phyloP scores from a whole-genome alignment of 2,113 vertebrate genomes.

The Prionailurus bengalensis region DNA sequence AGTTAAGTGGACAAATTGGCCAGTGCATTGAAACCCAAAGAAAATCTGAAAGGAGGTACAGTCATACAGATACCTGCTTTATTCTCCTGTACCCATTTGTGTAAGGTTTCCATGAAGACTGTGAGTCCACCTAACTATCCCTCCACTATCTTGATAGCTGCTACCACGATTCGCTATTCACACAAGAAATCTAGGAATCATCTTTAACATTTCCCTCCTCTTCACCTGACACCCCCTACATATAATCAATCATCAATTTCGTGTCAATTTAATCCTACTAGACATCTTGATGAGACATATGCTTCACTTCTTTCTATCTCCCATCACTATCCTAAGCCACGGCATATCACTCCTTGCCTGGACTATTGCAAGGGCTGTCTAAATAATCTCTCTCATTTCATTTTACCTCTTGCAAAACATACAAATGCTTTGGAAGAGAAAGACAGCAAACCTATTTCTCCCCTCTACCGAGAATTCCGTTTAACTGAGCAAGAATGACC shows the following conservation, averaged over 20 bases:
- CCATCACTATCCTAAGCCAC: neutral
- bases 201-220: neutral
- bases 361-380: neutral
- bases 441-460: neutral
- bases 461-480: neutral
- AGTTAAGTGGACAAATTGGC: neutral
- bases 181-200: neutral
- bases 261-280: neutral
- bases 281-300: neutral
- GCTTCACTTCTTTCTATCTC: neutral
- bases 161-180: neutral
- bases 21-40: neutral
- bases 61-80: neutral
- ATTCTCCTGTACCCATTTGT: neutral
- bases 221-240: neutral
- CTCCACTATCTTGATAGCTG: neutral
- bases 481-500: neutral
- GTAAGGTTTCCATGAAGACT: neutral
- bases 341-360: neutral
- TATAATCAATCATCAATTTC: neutral
- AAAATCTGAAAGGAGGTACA: neutral
- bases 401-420: neutral
- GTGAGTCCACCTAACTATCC: neutral
- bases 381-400: neutral
- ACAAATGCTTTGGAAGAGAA: slow-evolving; percentile 32